phyloP scores from a whole-genome alignment of 1,140 invertebrate species.

The Drosophila watanabei region DNA sequence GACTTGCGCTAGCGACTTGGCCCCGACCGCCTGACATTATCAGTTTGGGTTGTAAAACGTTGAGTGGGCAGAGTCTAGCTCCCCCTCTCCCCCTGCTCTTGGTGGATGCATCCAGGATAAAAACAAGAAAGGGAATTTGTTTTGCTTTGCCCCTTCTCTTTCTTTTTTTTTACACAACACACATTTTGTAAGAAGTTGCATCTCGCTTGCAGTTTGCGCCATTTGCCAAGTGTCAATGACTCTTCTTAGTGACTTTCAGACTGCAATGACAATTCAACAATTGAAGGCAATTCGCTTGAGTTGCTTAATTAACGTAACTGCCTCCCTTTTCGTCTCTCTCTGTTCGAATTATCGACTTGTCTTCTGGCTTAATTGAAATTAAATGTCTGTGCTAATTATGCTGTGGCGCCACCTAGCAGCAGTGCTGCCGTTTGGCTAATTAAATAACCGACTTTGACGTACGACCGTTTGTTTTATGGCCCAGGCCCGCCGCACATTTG shows the following conservation, averaged over 20 bases:
- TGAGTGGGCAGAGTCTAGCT: conserved; percentile 2
- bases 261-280: conserved; percentile 59
- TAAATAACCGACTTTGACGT: conserved; percentile 63
- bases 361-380: conserved; percentile 52
- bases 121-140: neutral
- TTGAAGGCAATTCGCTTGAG: conserved; percentile 51
- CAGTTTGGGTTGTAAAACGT: conserved; percentile 29
- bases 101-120: conserved; percentile 23
- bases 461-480: conserved; percentile 57
- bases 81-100: neutral
- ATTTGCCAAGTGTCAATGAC: conserved; percentile 78
- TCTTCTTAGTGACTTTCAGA: conserved; percentile 48
- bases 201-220: conserved; percentile 45
- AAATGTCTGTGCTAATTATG: conserved; percentile 64
- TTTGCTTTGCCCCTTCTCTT: neutral
- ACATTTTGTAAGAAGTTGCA: conserved; percentile 54
- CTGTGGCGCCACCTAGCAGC: conserved; percentile 66
- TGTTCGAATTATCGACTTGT: conserved; percentile 25
- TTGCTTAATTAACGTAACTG: conserved; percentile 72
- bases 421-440: conserved; percentile 44
- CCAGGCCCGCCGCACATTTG: conserved; percentile 52
- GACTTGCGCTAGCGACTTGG: conserved; percentile 11
- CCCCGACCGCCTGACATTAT: conserved; percentile 36
- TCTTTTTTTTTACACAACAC: neutral
- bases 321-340: neutral